Evolutionary conservation across 1,140 invertebrate genomes (phyloP).

Genomic region (Latrodectus geometricus): DNA sequence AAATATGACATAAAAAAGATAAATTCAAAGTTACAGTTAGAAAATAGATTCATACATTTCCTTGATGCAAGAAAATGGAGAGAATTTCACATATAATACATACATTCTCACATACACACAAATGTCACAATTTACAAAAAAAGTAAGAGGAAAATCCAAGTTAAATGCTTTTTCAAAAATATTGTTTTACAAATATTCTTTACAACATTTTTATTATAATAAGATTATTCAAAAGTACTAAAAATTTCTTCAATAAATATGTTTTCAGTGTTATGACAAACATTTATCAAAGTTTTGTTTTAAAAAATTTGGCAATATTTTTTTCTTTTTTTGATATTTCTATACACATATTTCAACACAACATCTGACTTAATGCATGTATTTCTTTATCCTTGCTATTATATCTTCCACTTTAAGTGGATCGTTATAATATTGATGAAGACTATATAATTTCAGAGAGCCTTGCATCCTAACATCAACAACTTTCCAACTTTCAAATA

Average conservation of each 20-base stretch:
- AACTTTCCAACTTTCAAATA: slow-evolving; percentile 55
- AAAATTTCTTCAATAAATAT: too few species aligned
- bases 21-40: neutral
- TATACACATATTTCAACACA: neutral
- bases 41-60: slow-evolving; percentile 9
- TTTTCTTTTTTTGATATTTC: neutral
- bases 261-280: neutral
- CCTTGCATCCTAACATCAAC: slow-evolving; percentile 12
- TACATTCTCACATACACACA: slow-evolving; percentile 15
- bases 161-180: slow-evolving; percentile 24
- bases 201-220: neutral
- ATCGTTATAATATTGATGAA: slow-evolving; percentile 40
- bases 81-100: slow-evolving; percentile 14
- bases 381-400: slow-evolving; percentile 35
- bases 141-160: neutral
- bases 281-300: neutral
- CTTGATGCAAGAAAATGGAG: slow-evolving; percentile 53
- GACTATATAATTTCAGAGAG: slow-evolving; percentile 33
- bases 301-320: neutral
- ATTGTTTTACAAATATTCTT: neutral
- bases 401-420: slow-evolving; percentile 26
- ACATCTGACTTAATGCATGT: neutral
- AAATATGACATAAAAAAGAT: neutral
- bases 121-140: slow-evolving; percentile 10
- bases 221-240: too few species aligned